phyloP scores from a whole-genome alignment of 2,888 invertebrate genomes.

The Cyaniris semiargus region DNA sequence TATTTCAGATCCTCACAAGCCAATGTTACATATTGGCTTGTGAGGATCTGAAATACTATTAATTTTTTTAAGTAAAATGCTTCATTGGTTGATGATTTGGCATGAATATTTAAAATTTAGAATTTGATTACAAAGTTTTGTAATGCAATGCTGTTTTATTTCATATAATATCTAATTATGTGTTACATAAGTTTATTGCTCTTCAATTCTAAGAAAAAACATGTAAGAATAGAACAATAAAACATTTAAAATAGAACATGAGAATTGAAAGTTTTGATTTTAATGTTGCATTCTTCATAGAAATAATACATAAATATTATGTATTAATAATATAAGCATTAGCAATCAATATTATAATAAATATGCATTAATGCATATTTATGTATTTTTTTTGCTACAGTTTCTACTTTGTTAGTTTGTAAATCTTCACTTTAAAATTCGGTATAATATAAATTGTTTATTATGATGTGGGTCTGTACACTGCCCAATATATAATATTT shows the following conservation, averaged over 20 bases:
- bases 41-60: too few species aligned
- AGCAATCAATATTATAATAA: too few species aligned
- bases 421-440: neutral
- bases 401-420: too few species aligned
- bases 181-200: neutral
- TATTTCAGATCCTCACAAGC: too few species aligned
- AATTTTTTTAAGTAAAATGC: too few species aligned
- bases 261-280: constrained; percentile 4
- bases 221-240: constrained; percentile 10
- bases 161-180: neutral
- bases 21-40: too few species aligned
- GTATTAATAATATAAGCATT: neutral
- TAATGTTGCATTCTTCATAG: constrained; percentile 5
- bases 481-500: neutral
- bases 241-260: constrained; percentile 8
- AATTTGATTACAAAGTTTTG: neutral
- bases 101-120: too few species aligned
- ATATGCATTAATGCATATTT: too few species aligned
- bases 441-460: too few species aligned
- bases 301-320: neutral
- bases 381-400: too few species aligned
- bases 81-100: too few species aligned
- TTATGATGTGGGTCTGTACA: neutral
- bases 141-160: neutral
- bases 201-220: neutral